Percentiles rank a stretch among this genome's conserved stretches.
phyloP scores from a whole-genome alignment of 2,888 invertebrate genomes.

The Agriopis marginaria region DNA sequence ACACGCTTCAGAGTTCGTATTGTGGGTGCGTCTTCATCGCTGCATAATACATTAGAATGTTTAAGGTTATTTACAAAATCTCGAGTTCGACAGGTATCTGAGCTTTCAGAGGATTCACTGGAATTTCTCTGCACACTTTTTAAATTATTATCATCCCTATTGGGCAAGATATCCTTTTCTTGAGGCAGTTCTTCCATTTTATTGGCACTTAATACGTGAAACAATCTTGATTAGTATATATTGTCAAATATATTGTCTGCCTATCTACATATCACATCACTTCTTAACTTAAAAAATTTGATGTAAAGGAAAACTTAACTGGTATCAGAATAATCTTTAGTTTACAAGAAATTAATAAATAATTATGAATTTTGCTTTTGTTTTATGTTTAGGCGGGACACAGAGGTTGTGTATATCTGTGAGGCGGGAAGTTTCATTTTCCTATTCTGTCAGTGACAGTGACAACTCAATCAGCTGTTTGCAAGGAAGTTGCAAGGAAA shows the following conservation, averaged over 20 bases:
- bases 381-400: too few relatives aligned
- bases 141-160: neutral
- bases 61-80: constrained; percentile 30
- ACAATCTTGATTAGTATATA: too few relatives aligned
- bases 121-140: constrained; percentile 1
- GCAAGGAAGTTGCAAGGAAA: too few relatives aligned
- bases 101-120: constrained; percentile 12
- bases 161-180: neutral
- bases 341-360: too few relatives aligned
- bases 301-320: too few relatives aligned
- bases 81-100: constrained; percentile 15
- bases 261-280: neutral
- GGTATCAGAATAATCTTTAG: too few relatives aligned
- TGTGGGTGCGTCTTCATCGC: constrained; percentile 50
- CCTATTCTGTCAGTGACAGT: too few relatives aligned
- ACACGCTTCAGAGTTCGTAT: constrained; percentile 55
- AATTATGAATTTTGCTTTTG: too few relatives aligned
- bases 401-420: too few relatives aligned
- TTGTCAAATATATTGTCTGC: too few relatives aligned
- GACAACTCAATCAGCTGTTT: too few relatives aligned
- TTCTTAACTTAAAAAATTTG: neutral
- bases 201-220: neutral
- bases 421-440: too few relatives aligned
- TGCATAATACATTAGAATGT: constrained; percentile 36
- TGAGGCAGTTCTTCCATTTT: constrained; percentile 17